Evolutionary conservation across 2,113 vertebrate species (phyloP).

Genomic region (Anoplopoma fimbria): DNA sequence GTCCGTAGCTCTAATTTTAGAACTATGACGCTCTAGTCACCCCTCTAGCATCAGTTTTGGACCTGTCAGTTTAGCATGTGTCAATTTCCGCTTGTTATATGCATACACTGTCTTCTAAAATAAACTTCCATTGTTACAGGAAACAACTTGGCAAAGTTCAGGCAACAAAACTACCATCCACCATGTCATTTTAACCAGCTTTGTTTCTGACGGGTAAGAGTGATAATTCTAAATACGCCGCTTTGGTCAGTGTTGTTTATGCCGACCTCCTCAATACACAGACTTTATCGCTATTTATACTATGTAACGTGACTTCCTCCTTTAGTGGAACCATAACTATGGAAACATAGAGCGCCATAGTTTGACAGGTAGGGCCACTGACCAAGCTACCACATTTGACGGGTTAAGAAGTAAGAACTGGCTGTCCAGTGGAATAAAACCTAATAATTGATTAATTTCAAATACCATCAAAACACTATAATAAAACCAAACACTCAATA

Average conservation of each 20-base stretch:
- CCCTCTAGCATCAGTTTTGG: too few species aligned
- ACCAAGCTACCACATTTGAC: too few species aligned
- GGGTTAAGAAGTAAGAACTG: too few species aligned
- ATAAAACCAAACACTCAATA: neutral
- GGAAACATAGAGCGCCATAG: too few species aligned
- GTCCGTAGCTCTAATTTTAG: neutral
- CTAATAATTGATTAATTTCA: neutral
- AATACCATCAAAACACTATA: neutral
- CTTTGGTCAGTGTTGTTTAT: neutral
- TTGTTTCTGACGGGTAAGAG: neutral
- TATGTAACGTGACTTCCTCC: neutral
- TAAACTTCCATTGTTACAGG: neutral
- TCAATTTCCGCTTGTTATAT: neutral
- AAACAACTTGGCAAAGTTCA: neutral
- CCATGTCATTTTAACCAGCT: neutral
- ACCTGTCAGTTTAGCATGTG: neutral
- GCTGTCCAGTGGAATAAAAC: constrained; percentile 1
- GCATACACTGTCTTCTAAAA: too few species aligned
- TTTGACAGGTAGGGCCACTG: too few species aligned
- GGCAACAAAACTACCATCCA: neutral
- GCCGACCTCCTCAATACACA: neutral
- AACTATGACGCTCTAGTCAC: neutral
- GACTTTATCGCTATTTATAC: neutral
- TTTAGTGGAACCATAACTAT: neutral
- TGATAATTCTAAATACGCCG: neutral